Conservation (phyloP, 2,797 vertebrate species). For the Rousettus madagascariensis region DNA sequence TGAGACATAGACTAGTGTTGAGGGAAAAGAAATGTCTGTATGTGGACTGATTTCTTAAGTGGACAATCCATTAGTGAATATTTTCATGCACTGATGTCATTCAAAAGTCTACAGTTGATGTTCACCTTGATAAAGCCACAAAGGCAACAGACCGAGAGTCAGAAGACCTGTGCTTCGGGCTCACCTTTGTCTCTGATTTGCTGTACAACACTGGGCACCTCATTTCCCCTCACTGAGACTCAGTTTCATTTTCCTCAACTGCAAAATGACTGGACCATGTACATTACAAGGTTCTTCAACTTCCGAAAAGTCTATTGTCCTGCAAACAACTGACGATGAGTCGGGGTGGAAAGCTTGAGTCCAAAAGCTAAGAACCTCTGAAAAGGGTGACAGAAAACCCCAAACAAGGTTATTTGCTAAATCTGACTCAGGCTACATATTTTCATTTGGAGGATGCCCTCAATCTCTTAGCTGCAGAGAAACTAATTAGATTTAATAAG, state of each 20-base stretch:
- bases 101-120: neutral
- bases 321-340: neutral
- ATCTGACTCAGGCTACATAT: neutral
- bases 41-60: neutral
- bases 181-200: neutral
- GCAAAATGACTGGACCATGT: neutral
- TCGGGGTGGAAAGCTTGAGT: neutral
- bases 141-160: neutral
- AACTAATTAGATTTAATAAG: constrained; percentile 67
- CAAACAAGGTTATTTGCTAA: neutral
- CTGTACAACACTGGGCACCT: neutral
- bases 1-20: neutral
- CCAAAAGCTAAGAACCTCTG: neutral
- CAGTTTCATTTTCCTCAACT: neutral
- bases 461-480: constrained; percentile 45
- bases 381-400: neutral
- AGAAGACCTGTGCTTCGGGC: neutral
- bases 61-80: neutral
- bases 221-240: neutral
- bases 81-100: neutral
- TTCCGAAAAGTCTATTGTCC: neutral
- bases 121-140: neutral
- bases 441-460: constrained; percentile 19
- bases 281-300: neutral
- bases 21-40: neutral